These are phyloP conservation scores for Seira sanloemensis DNA, from an alignment of 2,888 invertebrate species.

Conservation along the genomic window DNA sequence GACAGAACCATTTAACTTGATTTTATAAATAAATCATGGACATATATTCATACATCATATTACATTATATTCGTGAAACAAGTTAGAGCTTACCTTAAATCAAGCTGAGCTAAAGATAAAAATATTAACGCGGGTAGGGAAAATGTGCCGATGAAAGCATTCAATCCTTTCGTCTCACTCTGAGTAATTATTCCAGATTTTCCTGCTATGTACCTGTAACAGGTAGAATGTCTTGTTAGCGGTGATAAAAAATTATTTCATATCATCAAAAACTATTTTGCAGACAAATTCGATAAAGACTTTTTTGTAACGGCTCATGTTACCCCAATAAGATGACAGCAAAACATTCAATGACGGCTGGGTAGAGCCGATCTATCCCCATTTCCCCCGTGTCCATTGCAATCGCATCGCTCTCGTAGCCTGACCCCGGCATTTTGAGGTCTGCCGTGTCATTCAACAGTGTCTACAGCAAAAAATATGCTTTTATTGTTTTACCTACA, in stretches of 20 bases:
- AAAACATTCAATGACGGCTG: slow-evolving; percentile 94
- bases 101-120: slow-evolving; percentile 88
- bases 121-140: slow-evolving; percentile 95
- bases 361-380: slow-evolving; percentile 79
- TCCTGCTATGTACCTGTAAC: slow-evolving; percentile 88
- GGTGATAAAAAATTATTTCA: background rate
- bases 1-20: no score
- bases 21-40: no score
- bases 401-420: slow-evolving; percentile 22
- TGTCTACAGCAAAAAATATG: slow-evolving; percentile 8
- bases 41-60: no score
- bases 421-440: slow-evolving; percentile 35
- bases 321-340: slow-evolving; percentile 93
- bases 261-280: no score
- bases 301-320: slow-evolving; percentile 77
- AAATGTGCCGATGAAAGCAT: slow-evolving; percentile 94
- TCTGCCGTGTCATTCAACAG: slow-evolving; percentile 53
- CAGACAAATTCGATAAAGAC: no score
- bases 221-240: no score
- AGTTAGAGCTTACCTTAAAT: slow-evolving; percentile 79
- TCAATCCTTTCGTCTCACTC: slow-evolving; percentile 91
- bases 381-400: slow-evolving; percentile 42
- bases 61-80: background rate
- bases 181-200: slow-evolving; percentile 88
- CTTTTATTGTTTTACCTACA: background rate